Evolutionary conservation across 1,140 invertebrate species (phyloP).

Genomic region (Zaprionus africanus): DNA sequence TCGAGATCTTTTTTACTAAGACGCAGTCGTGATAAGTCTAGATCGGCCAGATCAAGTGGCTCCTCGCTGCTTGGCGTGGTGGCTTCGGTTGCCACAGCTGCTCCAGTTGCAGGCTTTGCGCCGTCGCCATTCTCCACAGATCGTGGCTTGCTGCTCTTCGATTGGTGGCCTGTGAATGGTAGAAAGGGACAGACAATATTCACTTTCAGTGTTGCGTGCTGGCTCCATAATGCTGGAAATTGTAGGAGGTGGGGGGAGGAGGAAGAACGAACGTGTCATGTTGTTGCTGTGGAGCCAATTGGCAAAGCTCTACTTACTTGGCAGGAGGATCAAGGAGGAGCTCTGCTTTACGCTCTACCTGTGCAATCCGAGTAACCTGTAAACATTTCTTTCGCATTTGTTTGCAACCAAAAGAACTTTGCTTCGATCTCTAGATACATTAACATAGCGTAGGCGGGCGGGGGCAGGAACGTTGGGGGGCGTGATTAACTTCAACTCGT

Average conservation of each 20-base stretch:
- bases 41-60: conserved; percentile 87
- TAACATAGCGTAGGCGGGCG: conserved; percentile 26
- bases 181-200: conserved; percentile 15
- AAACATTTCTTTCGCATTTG: conserved; percentile 53
- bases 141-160: conserved; percentile 39
- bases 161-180: conserved; percentile 57
- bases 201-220: neutral
- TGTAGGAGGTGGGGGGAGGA: neutral
- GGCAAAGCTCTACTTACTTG: conserved; percentile 28
- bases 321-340: neutral
- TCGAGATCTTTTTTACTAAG: conserved; percentile 88
- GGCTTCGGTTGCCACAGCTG: neutral
- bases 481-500: conserved; percentile 24
- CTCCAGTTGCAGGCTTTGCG: neutral
- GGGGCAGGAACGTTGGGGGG: neutral
- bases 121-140: conserved; percentile 33
- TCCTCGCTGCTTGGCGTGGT: conserved; percentile 63
- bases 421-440: conserved; percentile 12
- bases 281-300: conserved; percentile 9
- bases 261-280: neutral
- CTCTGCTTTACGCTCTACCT: conserved; percentile 16
- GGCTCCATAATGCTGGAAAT: neutral
- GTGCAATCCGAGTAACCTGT: conserved; percentile 46
- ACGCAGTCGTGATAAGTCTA: conserved; percentile 87
- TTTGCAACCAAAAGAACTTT: conserved; percentile 77